Percentiles rank a stretch among this genome's conserved stretches.
These are phyloP conservation scores for Meteorus sp. DNA, from an alignment of 1,140 invertebrate species.

Conservation along the genomic window DNA sequence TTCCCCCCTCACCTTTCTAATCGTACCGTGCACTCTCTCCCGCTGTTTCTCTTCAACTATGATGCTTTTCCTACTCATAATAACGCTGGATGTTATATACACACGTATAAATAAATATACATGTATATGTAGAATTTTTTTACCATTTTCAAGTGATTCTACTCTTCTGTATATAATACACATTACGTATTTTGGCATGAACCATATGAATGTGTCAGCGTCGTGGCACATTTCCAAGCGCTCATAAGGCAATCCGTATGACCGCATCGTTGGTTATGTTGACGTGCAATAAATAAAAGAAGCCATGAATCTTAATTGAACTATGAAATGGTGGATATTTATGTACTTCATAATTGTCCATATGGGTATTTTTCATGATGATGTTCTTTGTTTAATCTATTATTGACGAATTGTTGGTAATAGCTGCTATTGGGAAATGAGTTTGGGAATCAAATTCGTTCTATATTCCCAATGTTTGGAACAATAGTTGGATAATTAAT, in stretches of 20 bases:
- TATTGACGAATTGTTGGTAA: too few species aligned
- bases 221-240: not conserved
- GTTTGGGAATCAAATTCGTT: not conserved
- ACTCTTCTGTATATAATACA: not conserved
- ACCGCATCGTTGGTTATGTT: conserved; percentile 1
- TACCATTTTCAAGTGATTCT: not conserved
- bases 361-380: not conserved
- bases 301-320: too few species aligned
- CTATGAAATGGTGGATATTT: too few species aligned
- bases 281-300: not conserved
- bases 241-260: not conserved
- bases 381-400: too few species aligned
- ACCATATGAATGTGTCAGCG: not conserved
- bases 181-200: not conserved
- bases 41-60: not conserved
- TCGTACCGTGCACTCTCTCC: too few species aligned
- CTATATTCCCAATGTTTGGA: not conserved
- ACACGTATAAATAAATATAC: not conserved
- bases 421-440: not conserved
- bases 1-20: not conserved
- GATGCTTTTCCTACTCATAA: not conserved
- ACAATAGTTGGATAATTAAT: not conserved
- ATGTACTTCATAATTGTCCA: not conserved
- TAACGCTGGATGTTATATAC: not conserved
- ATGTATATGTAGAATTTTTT: not conserved